These are phyloP conservation scores for Orchestia grillus DNA, from an alignment of 1,140 invertebrate genomes.

Conservation along the genomic window DNA sequence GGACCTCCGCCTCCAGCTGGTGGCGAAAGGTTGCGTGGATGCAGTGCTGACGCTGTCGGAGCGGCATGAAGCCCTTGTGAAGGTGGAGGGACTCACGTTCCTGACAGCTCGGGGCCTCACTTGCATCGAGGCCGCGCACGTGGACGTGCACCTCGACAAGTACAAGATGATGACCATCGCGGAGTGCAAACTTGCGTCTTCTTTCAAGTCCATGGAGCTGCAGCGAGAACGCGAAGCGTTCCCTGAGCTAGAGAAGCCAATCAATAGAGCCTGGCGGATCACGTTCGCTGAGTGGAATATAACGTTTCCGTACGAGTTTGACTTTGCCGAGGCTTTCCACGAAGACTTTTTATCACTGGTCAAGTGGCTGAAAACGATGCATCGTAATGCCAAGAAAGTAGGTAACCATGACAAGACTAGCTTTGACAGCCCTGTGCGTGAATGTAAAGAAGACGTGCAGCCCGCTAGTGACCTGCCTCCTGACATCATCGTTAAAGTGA, in stretches of 20 bases:
- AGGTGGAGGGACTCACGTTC: conserved; percentile 57
- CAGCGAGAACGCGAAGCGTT: conserved; percentile 80
- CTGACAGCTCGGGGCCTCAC: conserved; percentile 47
- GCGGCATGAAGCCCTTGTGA: conserved; percentile 59
- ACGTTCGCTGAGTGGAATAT: conserved; percentile 81
- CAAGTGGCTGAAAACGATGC: conserved; percentile 92
- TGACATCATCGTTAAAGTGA: conserved; percentile 81
- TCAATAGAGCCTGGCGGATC: conserved; percentile 81
- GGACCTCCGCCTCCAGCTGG: not conserved
- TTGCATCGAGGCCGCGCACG: conserved; percentile 71
- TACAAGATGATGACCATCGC: conserved; percentile 83
- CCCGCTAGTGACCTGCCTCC: conserved; percentile 76
- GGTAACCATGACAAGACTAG: conserved; percentile 77
- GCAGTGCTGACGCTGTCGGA: not conserved
- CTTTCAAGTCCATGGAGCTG: conserved; percentile 77
- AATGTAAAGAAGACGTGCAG: not conserved
- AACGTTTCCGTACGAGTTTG: conserved; percentile 91
- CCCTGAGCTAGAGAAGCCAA: conserved; percentile 79
- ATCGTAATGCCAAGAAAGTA: conserved; percentile 80
- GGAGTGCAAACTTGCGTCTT: conserved; percentile 77
- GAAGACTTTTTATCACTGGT: conserved; percentile 90
- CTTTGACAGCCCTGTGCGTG: not conserved
- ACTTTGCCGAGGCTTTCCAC: conserved; percentile 92
- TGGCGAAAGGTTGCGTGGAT: not conserved
- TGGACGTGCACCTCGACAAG: conserved; percentile 76